Percentiles rank a stretch among this genome's conserved stretches.
Evolutionary conservation across 2,888 invertebrate genomes (phyloP).

Genomic region (Zhengitettix transpicula): DNA sequence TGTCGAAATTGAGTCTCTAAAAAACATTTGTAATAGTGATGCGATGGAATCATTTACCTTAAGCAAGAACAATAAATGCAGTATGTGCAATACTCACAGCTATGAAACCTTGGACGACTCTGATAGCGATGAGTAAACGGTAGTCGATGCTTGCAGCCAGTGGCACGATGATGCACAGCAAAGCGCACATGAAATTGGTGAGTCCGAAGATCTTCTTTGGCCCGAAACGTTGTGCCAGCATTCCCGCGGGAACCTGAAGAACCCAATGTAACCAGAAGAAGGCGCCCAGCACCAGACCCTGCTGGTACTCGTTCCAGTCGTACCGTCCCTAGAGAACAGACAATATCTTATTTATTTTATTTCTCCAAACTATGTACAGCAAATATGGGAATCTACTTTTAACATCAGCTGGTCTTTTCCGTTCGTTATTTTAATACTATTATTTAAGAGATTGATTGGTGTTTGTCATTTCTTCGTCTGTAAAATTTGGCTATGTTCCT

Average conservation of each 20-base stretch:
- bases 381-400: too few relatives aligned
- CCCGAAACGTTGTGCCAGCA: slow-evolving; percentile 48
- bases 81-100: slow-evolving; percentile 33
- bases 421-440: too few relatives aligned
- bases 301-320: slow-evolving; percentile 46
- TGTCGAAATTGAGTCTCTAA: too few relatives aligned
- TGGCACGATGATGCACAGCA: slow-evolving; percentile 49
- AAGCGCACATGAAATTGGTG: slow-evolving; percentile 42
- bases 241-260: slow-evolving; percentile 53
- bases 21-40: not conserved
- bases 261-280: slow-evolving; percentile 60
- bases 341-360: too few relatives aligned
- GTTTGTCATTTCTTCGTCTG: too few relatives aligned
- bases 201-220: slow-evolving; percentile 54
- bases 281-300: slow-evolving; percentile 43
- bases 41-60: not conserved
- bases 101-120: slow-evolving; percentile 50
- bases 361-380: too few relatives aligned
- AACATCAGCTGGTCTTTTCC: too few relatives aligned
- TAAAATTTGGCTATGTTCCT: too few relatives aligned
- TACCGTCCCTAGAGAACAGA: slow-evolving; percentile 21
- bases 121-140: slow-evolving; percentile 35
- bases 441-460: too few relatives aligned
- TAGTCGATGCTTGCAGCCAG: slow-evolving; percentile 39
- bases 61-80: not conserved